phyloP scores from a whole-genome alignment of 2,888 invertebrate genomes.

The Macropis europaea region DNA sequence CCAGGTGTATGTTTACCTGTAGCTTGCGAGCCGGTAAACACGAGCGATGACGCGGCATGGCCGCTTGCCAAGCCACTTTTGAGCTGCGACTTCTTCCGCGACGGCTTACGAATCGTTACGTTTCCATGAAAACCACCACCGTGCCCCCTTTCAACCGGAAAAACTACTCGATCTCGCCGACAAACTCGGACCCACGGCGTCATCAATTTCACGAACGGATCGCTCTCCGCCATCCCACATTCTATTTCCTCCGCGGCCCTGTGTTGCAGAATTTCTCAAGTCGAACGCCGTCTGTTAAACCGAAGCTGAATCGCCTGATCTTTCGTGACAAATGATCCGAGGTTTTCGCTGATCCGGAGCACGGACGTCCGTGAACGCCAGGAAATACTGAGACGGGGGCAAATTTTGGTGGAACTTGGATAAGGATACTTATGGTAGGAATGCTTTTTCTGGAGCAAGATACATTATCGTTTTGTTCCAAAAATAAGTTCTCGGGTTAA shows the following conservation, averaged over 20 bases:
- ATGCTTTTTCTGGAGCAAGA: too few species aligned
- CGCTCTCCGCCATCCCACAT: not conserved
- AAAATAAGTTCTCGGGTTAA: too few species aligned
- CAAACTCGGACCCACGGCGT: not conserved
- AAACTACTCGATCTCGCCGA: not conserved
- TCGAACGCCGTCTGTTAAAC: too few species aligned
- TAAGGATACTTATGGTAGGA: too few species aligned
- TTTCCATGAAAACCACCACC: constrained; percentile 23
- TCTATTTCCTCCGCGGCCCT: constrained; percentile 3
- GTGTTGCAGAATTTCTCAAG: not conserved
- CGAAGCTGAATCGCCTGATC: constrained; percentile 4
- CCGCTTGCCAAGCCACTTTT: constrained; percentile 66
- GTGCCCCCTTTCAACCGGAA: not conserved
- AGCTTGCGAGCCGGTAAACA: constrained; percentile 53
- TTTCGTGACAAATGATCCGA: too few species aligned
- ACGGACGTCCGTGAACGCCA: too few species aligned
- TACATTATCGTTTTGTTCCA: too few species aligned
- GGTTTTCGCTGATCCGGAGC: too few species aligned
- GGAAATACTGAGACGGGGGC: too few species aligned
- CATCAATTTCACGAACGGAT: constrained; percentile 1
- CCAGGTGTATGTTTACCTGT: constrained; percentile 68
- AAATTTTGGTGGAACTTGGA: too few species aligned
- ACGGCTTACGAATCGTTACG: constrained; percentile 14
- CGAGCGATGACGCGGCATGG: constrained; percentile 67
- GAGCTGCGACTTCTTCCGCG: constrained; percentile 44